Percentiles rank a stretch among this genome's conserved stretches.
Conservation (phyloP, 2,888 invertebrate species). For the Lottia gigantea region DNA sequence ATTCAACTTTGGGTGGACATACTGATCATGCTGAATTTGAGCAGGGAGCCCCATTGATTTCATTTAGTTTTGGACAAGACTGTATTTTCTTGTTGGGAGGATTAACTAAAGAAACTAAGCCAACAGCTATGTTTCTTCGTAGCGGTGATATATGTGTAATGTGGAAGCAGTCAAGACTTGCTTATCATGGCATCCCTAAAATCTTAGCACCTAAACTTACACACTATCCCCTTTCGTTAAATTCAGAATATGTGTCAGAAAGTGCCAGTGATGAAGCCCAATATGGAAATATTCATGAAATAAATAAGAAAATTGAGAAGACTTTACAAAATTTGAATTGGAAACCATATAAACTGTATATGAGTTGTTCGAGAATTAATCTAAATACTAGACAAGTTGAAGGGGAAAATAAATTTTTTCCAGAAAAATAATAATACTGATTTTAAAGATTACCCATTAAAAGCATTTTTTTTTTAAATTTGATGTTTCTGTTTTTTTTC, state of each 20-base stretch:
- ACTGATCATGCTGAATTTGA: conserved; percentile 93
- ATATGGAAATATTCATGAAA: conserved; percentile 64
- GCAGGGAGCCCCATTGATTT: conserved; percentile 87
- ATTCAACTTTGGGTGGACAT: conserved; percentile 92
- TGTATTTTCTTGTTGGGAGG: conserved; percentile 95
- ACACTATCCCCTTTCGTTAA: neutral
- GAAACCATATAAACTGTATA: conserved; percentile 71
- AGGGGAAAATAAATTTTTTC: neutral
- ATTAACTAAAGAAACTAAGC: conserved; percentile 70
- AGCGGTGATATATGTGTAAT: conserved; percentile 94
- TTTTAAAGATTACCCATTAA: neutral
- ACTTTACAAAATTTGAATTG: conserved; percentile 33
- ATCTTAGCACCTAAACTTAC: conserved; percentile 69
- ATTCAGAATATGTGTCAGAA: neutral
- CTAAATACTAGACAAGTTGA: conserved; percentile 91
- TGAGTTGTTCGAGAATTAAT: conserved; percentile 85
- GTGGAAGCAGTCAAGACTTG: conserved; percentile 84
- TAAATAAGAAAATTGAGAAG: conserved; percentile 30
- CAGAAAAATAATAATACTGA: neutral
- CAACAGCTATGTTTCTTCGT: conserved; percentile 75
- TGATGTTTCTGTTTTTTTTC: too few species aligned
- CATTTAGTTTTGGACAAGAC: conserved; percentile 92
- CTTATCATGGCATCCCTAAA: conserved; percentile 94
- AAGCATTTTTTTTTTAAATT: too few species aligned
- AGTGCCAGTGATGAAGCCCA: neutral